A percentile compares a stretch with the other conserved stretches of the same genome.
Evolutionary conservation across 2,797 vertebrate genomes (phyloP).

Genomic region (Oreochromis mossambicus): DNA sequence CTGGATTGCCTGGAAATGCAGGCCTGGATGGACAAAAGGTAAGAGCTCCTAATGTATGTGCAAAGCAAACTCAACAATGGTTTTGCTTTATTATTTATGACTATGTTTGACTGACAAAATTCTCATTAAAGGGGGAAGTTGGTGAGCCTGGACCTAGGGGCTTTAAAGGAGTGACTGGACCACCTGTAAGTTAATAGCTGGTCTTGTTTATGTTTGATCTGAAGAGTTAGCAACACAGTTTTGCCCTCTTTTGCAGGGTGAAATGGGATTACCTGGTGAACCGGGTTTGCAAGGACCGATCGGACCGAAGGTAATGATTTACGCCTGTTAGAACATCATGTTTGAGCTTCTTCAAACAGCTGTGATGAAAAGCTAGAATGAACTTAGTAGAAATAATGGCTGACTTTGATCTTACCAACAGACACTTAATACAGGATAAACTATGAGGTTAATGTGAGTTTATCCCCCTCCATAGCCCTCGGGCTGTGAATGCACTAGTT

Average conservation of each 20-base stretch:
- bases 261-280: slow-evolving; percentile 81
- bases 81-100: background rate
- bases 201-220: background rate
- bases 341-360: background rate
- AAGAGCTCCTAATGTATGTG: background rate
- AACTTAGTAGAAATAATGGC: background rate
- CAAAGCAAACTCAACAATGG: background rate
- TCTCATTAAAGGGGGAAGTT: slow-evolving; percentile 82
- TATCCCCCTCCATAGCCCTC: background rate
- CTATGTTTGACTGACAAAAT: background rate
- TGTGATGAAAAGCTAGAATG: background rate
- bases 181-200: slow-evolving; percentile 74
- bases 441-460: background rate
- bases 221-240: background rate
- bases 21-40: slow-evolving; percentile 87
- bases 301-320: slow-evolving; percentile 83
- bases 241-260: slow-evolving; percentile 76
- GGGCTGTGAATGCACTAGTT: background rate
- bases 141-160: slow-evolving; percentile 84
- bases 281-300: slow-evolving; percentile 80
- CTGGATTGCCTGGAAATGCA: slow-evolving; percentile 86
- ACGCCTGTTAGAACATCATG: background rate
- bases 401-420: background rate
- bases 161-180: slow-evolving; percentile 80
- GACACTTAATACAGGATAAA: background rate